phyloP scores from a whole-genome alignment of 1,140 invertebrate genomes.

The Chrysomallon squamiferum region DNA sequence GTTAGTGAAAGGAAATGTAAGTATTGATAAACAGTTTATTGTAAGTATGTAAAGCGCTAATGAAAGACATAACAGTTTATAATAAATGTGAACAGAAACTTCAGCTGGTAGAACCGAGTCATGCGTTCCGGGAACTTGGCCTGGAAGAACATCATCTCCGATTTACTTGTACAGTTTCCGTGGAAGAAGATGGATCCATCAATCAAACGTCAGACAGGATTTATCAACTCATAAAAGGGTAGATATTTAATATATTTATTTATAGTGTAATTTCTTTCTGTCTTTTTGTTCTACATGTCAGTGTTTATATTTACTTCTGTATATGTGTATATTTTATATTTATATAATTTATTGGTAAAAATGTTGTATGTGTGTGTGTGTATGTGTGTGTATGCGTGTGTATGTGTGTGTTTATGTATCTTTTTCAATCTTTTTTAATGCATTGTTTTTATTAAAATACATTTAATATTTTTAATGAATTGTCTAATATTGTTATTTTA shows the following conservation, averaged over 20 bases:
- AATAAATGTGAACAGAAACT: conserved; percentile 68
- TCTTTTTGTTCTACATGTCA: neutral
- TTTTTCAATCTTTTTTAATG: too few species aligned
- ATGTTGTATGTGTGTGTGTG: neutral
- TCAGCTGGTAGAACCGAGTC: conserved; percentile 86
- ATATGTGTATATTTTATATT: neutral
- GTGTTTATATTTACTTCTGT: neutral
- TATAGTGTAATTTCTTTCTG: neutral
- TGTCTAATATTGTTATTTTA: too few species aligned
- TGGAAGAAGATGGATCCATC: conserved; percentile 81
- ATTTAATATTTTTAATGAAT: too few species aligned
- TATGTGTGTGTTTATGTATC: neutral
- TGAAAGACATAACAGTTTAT: too few species aligned
- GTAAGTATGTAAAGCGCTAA: too few species aligned
- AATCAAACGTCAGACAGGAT: conserved; percentile 81
- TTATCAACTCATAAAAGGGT: conserved; percentile 68
- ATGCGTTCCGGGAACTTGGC: conserved; percentile 87
- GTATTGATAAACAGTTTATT: too few species aligned
- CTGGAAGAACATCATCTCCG: conserved; percentile 78
- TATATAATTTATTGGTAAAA: neutral
- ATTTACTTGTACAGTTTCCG: conserved; percentile 87
- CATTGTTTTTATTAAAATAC: too few species aligned
- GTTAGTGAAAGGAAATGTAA: too few species aligned
- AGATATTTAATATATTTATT: conserved; percentile 2
- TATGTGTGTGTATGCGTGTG: neutral